Conservation (phyloP, 2,888 invertebrate genomes). For the Caradrina clavipalpis region DNA sequence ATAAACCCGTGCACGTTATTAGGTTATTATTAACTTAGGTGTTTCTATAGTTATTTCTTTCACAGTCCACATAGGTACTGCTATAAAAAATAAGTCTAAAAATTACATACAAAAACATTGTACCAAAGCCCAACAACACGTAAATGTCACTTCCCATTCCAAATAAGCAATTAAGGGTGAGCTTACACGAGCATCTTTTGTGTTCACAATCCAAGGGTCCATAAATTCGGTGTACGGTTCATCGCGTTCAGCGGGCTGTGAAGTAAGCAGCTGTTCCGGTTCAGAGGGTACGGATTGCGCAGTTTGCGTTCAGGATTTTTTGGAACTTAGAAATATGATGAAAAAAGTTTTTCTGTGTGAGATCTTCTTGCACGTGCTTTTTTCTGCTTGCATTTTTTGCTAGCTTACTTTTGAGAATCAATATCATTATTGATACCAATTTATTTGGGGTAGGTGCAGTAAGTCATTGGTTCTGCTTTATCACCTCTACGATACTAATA, state of each 20-base stretch:
- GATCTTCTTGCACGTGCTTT: too few species aligned
- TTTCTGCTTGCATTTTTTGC: not conserved
- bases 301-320: slow-evolving; percentile 47
- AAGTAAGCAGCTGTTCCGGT: slow-evolving; percentile 63
- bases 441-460: too few species aligned
- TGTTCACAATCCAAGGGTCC: slow-evolving; percentile 42
- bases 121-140: slow-evolving; percentile 5
- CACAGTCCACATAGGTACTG: too few species aligned
- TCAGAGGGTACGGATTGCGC: slow-evolving; percentile 36
- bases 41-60: too few species aligned
- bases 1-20: too few species aligned
- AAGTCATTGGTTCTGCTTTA: too few species aligned
- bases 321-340: slow-evolving; percentile 12
- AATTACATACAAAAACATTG: not conserved
- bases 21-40: too few species aligned
- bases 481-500: too few species aligned
- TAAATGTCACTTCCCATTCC: slow-evolving; percentile 43
- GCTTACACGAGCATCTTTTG: slow-evolving; percentile 37
- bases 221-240: slow-evolving; percentile 67
- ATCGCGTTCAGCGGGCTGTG: slow-evolving; percentile 64
- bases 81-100: not conserved
- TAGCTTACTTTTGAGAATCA: too few species aligned
- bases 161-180: slow-evolving; percentile 48
- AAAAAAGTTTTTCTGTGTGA: not conserved
- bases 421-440: too few species aligned